Evolutionary conservation across 1,140 invertebrate species (phyloP), one percentile per base, ranked within the genome.

Genomic region (Meloidogyne floridensis): DNA sequence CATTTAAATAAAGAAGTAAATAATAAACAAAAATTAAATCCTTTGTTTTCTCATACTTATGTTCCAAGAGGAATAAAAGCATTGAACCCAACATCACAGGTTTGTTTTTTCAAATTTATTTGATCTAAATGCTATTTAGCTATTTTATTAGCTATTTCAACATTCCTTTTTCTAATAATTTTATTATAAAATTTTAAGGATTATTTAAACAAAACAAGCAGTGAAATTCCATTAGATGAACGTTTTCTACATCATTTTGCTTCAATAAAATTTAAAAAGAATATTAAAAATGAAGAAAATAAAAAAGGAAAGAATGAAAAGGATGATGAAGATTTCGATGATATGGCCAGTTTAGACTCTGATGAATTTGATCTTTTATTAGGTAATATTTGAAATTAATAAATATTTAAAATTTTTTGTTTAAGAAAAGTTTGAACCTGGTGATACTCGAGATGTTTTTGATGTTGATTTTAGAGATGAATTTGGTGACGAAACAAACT

Each of bases 341-440:
- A 95, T 89, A 91, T 92, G 54, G 94, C 94, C 70, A 95, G 94
- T 86, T 93, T 97, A 3, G 93, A 93, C 83, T 95, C 95, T 89
- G 94, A 95, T 80, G 95, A 97, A 89, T 97, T 97, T 91, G 93
- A 92, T 81, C 80, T 85, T 6, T 90, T 90, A 74, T 82, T 92
- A 42, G 70, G 78, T 80, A n/a, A 71, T 18, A 88, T 89, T 86
- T 86, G 87, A 82, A 85, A 15, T 79, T 11, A 32, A 32, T 32
- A 32, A 32, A 32, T 13, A 77, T 65, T 13, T 54, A 10, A 20
- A 9, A 9, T 13, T 43, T 80, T 80, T 80, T 81, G n/a, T 18
- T 79, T 80, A 53, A 80, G 84, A 85, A 20, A 59, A 75, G 18
- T 85, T 85, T 72, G 84, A 84, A 75, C 84, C 84, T 13, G 84